These are phyloP conservation scores for Neuroterus valhalla DNA, from an alignment of 1,140 invertebrate genomes.

Conservation along the genomic window DNA sequence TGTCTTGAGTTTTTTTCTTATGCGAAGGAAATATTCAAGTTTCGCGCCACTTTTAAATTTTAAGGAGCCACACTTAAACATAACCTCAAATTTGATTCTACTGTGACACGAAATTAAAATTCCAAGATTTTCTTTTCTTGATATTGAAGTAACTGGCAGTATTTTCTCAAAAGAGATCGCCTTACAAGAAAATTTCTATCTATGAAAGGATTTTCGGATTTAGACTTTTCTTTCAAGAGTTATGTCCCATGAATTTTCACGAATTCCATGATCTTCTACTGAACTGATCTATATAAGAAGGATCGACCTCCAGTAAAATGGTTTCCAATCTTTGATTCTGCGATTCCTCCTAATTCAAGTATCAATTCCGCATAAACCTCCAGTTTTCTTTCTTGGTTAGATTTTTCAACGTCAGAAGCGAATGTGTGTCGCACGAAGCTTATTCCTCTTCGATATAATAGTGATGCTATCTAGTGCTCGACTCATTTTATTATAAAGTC, in stretches of 20 bases:
- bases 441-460: background rate
- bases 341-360: background rate
- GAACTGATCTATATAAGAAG: background rate
- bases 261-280: background rate
- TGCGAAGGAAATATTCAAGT: too few relatives aligned
- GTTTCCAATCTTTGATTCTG: background rate
- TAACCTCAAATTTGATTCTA: too few relatives aligned
- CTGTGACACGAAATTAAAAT: too few relatives aligned
- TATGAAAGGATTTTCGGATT: too few relatives aligned
- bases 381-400: background rate
- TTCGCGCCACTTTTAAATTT: too few relatives aligned
- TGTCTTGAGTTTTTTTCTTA: too few relatives aligned
- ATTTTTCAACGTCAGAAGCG: background rate
- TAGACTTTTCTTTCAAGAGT: too few relatives aligned
- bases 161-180: too few relatives aligned
- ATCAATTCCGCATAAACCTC: background rate
- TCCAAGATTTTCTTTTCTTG: too few relatives aligned
- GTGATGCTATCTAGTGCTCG: background rate
- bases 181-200: too few relatives aligned
- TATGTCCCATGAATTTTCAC: background rate
- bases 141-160: too few relatives aligned
- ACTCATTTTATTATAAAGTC: constrained; percentile 2
- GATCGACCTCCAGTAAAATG: background rate
- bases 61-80: too few relatives aligned
- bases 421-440: background rate